These are phyloP conservation scores for Lepidochitona cinerea DNA, from an alignment of 2,888 invertebrate species.

Conservation along the genomic window DNA sequence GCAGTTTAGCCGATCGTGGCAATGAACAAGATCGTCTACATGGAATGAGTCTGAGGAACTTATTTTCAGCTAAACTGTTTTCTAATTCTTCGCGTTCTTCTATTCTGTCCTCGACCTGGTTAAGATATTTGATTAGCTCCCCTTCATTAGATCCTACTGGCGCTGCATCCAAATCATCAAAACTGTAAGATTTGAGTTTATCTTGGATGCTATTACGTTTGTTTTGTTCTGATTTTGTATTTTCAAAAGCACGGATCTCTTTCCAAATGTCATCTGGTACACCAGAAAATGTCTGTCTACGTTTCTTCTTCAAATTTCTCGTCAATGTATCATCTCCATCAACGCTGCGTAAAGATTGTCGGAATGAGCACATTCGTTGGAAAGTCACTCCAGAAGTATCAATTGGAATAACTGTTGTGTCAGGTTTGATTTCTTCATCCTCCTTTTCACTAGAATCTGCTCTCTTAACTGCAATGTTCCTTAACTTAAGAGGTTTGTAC, in stretches of 20 bases:
- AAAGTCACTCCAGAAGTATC: slow-evolving; percentile 91
- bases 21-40: slow-evolving; percentile 56
- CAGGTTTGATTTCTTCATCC: slow-evolving; percentile 64
- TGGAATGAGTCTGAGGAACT: slow-evolving; percentile 52
- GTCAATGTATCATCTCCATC: slow-evolving; percentile 21
- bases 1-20: slow-evolving; percentile 53
- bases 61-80: slow-evolving; percentile 42
- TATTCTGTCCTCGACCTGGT: slow-evolving; percentile 57
- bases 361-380: slow-evolving; percentile 88
- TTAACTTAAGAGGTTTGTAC: slow-evolving; percentile 45
- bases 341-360: slow-evolving; percentile 79
- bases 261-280: slow-evolving; percentile 54
- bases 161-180: slow-evolving; percentile 53
- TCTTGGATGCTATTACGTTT: slow-evolving; percentile 20
- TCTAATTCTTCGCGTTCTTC: slow-evolving; percentile 55
- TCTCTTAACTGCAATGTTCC: slow-evolving; percentile 31
- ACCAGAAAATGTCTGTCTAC: slow-evolving; percentile 58
- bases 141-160: slow-evolving; percentile 42
- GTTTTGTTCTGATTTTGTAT: neutral
- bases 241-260: slow-evolving; percentile 57
- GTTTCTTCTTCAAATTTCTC: slow-evolving; percentile 40
- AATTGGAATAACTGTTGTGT: slow-evolving; percentile 88
- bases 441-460: slow-evolving; percentile 52
- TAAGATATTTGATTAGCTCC: slow-evolving; percentile 53
- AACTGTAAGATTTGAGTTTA: slow-evolving; percentile 52